Base-by-base conservation (phyloP, 2,888 invertebrate species). In the Onchidella celtica region DNA sequence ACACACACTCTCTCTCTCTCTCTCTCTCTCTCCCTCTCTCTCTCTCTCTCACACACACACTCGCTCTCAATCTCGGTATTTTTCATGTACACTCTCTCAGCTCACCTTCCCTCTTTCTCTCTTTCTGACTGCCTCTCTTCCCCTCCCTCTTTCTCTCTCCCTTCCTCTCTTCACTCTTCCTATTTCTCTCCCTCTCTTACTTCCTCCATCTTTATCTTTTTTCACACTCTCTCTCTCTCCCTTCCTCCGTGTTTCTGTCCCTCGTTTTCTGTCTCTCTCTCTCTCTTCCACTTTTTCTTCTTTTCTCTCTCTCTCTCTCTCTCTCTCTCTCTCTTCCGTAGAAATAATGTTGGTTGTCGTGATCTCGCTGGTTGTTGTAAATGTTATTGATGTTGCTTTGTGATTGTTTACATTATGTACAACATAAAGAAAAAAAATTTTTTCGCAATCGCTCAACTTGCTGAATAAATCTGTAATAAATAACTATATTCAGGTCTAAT, bases 191-290 rank as follows among this genome's bases (percentile, higher is more conserved):
- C n/a, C n/a, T n/a, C n/a, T n/a, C 59, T 36, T 11, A 34, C 74
- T 36, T 21, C 27, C 66, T 65, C 11, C 24, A 40, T 65, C 27
- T 76, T 29, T 40, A 3, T 34, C 55, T 55, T 27, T 32, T 55
- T 6, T 2, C 21, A 2, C 57, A 14, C 73, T 59, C 29, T 73
- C 38, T 59, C 73, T 73, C 17, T 38, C 59, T 57, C 59, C 32
- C 24, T 38, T 38, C n/a, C n/a, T n/a, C n/a, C n/a, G n/a, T n/a
- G n/a, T n/a, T n/a, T n/a, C n/a, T n/a, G n/a, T n/a, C n/a, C 21
- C 72, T 72, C 24, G 14, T 47, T 24, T 34, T 59, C 57, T 59
- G 17, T 57, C 73, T 73, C 27, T n/a, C 47, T 40, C 70, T 70
- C 21, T 32, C 24, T 24, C 47, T 47, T 9, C 27, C 27, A 11